A percentile compares a stretch with the other conserved stretches of the same genome.
phyloP scores from a whole-genome alignment of 1,140 invertebrate genomes.

The Phortica variegata region DNA sequence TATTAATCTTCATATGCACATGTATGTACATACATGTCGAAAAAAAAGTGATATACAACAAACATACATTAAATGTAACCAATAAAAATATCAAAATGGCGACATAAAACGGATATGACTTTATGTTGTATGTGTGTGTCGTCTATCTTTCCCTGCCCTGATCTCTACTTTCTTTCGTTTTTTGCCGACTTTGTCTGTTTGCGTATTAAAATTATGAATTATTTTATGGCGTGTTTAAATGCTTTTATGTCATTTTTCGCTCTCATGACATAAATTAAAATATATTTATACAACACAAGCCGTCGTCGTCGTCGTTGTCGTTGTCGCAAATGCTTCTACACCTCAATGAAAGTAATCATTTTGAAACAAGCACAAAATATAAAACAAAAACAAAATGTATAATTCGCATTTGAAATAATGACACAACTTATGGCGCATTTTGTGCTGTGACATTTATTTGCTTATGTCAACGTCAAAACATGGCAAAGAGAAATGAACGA shows the following conservation, averaged over 20 bases:
- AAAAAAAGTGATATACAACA: constrained; percentile 31
- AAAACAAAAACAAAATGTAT: constrained; percentile 11
- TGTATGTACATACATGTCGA: neutral
- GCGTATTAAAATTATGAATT: constrained; percentile 35
- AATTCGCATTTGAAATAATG: constrained; percentile 31
- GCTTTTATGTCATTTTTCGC: constrained; percentile 42
- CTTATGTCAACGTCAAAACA: neutral
- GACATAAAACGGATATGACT: constrained; percentile 2
- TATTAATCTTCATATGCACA: neutral
- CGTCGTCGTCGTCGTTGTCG: no score
- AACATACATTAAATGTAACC: constrained; percentile 38
- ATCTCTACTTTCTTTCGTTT: no score
- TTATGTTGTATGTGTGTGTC: no score
- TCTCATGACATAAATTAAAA: constrained; percentile 39
- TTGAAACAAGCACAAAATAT: constrained; percentile 12
- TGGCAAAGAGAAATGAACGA: no score
- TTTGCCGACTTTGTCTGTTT: no score
- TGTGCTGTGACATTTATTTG: constrained; percentile 40
- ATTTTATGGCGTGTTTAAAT: constrained; percentile 55
- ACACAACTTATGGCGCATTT: constrained; percentile 42
- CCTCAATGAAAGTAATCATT: no score
- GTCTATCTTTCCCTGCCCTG: no score
- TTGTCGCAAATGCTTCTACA: no score
- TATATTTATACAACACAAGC: constrained; percentile 2
- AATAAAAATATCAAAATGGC: constrained; percentile 29